These are phyloP conservation scores for Buathra laborator DNA, from an alignment of 2,888 invertebrate species.

Conservation along the genomic window DNA sequence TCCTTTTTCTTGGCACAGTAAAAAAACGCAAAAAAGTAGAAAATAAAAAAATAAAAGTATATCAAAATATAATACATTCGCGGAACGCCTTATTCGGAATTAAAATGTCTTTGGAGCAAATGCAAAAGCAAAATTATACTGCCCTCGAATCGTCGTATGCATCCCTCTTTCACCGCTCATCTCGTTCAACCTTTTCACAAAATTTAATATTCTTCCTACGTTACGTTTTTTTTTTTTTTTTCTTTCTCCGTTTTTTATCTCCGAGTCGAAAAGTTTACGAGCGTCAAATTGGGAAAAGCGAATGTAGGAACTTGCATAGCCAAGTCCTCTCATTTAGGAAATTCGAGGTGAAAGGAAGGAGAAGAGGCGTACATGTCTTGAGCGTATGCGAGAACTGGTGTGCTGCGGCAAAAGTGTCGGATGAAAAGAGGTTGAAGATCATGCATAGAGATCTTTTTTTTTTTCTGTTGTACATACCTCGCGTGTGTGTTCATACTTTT, in stretches of 20 bases:
- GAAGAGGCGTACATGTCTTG: slow-evolving; percentile 17
- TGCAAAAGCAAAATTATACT: background rate
- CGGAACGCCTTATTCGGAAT: too few species aligned
- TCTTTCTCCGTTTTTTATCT: background rate
- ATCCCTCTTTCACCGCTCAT: background rate
- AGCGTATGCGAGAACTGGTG: slow-evolving; percentile 2
- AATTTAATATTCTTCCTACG: slow-evolving; percentile 16
- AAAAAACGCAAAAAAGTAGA: background rate
- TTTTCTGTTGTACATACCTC: background rate
- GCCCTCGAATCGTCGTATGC: background rate
- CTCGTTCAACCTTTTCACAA: slow-evolving; percentile 20
- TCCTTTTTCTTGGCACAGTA: background rate
- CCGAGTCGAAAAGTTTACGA: slow-evolving; percentile 26
- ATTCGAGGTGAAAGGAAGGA: slow-evolving; percentile 32
- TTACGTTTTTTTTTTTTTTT: background rate
- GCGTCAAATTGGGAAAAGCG: slow-evolving; percentile 36
- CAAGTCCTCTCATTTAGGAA: slow-evolving; percentile 38
- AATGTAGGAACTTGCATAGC: slow-evolving; percentile 13
- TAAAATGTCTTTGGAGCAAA: background rate
- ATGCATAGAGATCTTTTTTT: slow-evolving; percentile 8
- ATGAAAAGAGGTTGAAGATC: slow-evolving; percentile 35
- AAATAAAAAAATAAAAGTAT: background rate
- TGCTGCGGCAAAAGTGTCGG: slow-evolving; percentile 5
- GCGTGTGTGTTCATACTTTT: background rate
- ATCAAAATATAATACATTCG: background rate